Evolutionary conservation across 2,888 invertebrate genomes (phyloP), one percentile per base, ranked within the genome.

Genomic region (Scrobipalpa costella): DNA sequence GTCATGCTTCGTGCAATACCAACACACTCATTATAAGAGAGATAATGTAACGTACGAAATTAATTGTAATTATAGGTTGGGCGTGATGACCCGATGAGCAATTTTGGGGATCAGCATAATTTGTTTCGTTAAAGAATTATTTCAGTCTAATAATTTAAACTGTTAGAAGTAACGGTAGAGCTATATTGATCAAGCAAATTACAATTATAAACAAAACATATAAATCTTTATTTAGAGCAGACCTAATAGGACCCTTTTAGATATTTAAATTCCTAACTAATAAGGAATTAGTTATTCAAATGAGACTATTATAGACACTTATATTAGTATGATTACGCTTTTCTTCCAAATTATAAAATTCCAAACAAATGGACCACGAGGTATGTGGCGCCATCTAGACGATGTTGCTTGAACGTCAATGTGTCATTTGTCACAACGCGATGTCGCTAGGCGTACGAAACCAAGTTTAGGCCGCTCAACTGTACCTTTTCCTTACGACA

Each of bases 341-440:
- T 49, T 60, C 60, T 47, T 40, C 27, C 21, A 47, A 64, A 66
- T 68, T 67, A 68, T 64, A 47, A 65, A 64, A 68, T 66, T 65
- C 61, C 63, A 21, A 13, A 17, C 47, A 15, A 62, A 62, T 21
- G 13, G 19, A 36, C 38, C 7, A n/a, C 19, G 13, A 17, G 8
- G 40, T 64, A 68, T 2, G 70, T 70, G 68, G 65, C 88, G 89
- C 88, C 90, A 91, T 88, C 90, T 91, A 81, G 80, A 70, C 61
- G 44, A 59, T 57, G 15, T 15, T 13, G 62, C 27, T 13, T 19
- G 83, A 84, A 90, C 82, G 81, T 70, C 57, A 68, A 79, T 75
- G 78, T 91, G 90, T 90, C 90, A 79, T 72, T 77, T 82, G 82
- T 83, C 79, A 73, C 85, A 83, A 78, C 81, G 73, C 80, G 91